phyloP scores from a whole-genome alignment of 2,888 invertebrate species.

The Sympetrum striolatum region DNA sequence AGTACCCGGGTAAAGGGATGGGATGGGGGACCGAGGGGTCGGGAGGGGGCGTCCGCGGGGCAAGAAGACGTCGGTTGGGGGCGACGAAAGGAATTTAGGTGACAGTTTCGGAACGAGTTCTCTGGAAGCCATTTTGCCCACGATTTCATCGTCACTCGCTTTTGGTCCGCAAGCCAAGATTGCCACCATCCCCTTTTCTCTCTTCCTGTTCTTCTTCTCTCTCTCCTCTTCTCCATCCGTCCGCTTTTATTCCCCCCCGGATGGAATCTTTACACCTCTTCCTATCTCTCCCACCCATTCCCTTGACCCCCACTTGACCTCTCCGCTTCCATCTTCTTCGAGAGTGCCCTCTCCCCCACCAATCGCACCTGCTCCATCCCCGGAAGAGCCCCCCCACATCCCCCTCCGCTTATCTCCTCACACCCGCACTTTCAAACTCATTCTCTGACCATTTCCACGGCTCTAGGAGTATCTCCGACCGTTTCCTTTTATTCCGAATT shows the following conservation, averaged over 20 bases:
- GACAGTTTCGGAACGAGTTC: slow-evolving; percentile 43
- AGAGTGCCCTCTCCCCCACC: neutral
- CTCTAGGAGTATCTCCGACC: slow-evolving; percentile 9
- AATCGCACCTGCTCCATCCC: neutral
- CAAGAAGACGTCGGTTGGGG: neutral
- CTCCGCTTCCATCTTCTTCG: slow-evolving; percentile 2
- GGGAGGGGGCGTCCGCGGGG: slow-evolving; percentile 45
- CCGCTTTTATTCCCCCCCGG: neutral
- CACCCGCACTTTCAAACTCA: slow-evolving; percentile 4
- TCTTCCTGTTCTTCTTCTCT: neutral
- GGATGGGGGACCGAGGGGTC: neutral
- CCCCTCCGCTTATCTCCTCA: neutral
- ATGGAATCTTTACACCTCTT: neutral
- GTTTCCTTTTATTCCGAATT: slow-evolving; percentile 15
- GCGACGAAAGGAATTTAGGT: slow-evolving; percentile 35
- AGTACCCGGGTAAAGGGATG: too few relatives aligned
- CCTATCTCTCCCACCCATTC: neutral
- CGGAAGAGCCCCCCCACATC: neutral
- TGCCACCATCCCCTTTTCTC: slow-evolving; percentile 22
- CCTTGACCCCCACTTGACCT: neutral
- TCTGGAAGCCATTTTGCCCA: slow-evolving; percentile 44
- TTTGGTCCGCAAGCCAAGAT: slow-evolving; percentile 40
- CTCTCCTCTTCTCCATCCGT: neutral
- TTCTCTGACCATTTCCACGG: slow-evolving; percentile 12
- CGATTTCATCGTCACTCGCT: slow-evolving; percentile 40